phyloP scores from a whole-genome alignment of 2,113 vertebrate genomes.

The Eudyptes chrysolophus region DNA sequence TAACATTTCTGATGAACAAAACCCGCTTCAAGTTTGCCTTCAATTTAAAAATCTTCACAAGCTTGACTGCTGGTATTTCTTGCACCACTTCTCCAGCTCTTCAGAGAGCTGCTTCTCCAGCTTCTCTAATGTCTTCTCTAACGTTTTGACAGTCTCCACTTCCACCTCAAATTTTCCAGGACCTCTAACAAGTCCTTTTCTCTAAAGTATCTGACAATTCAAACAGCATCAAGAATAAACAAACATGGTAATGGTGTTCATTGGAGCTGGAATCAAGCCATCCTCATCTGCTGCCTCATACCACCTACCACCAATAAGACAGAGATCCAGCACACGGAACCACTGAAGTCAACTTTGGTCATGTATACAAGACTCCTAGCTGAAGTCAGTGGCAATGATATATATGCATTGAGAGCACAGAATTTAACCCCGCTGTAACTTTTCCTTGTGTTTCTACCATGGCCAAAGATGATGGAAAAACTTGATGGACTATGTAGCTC shows the following conservation, averaged over 20 bases:
- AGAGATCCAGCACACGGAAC: neutral
- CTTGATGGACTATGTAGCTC: neutral
- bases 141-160: neutral
- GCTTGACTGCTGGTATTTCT: neutral
- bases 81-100: neutral
- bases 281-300: neutral
- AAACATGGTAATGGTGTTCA: neutral
- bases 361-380: neutral
- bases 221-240: neutral
- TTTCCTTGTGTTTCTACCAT: neutral
- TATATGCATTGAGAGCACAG: neutral
- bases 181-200: neutral
- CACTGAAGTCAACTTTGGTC: neutral
- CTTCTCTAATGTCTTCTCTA: neutral
- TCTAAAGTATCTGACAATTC: neutral
- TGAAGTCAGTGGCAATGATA: neutral
- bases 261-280: neutral
- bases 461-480: neutral
- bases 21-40: neutral
- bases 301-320: neutral
- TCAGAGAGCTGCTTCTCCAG: neutral
- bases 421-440: neutral
- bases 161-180: neutral
- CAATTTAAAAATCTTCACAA: neutral
- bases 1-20: neutral